Evolutionary conservation across 2,113 vertebrate species (phyloP), one percentile per base, ranked within the genome.

Genomic region (Macquaria australasica): DNA sequence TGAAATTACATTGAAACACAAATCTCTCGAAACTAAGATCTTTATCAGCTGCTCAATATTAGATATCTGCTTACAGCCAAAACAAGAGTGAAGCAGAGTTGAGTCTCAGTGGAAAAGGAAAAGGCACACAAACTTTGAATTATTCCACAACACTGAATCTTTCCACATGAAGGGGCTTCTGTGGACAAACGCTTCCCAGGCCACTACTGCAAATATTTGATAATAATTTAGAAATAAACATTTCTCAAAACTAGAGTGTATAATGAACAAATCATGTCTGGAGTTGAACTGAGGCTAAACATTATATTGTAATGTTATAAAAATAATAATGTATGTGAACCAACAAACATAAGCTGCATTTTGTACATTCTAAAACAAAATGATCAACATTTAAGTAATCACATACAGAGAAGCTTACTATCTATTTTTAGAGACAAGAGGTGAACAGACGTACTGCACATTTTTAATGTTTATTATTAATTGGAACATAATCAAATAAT

Each of bases 401-500:
- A 67, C 20, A 41, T 18, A 72, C 14, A 79, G 7, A 79, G 7
- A 64, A 16, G 55, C 21, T 55, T 1, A 48, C 10, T 34, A 21
- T 56, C 34, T 34, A 53, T 51, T 37, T 21, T 34, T 62, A 11
- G 21, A 79, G 41, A 77, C 41, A 63, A 41, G 5, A 69, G 20
- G 7, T 74, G 31, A 71, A 60, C 39, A 60, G 20, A 84, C n/a
- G 68, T 67, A 81, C 41, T 48, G 73, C 51, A 82, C 37, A 79
- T 93, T 90, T 95, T 87, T 58, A 77, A 78, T 86, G 91, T 96
- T 96, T 95, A 95, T 95, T 96, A 95, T 93, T 96, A 93, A 93
- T 85, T 90, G 90, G 72, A 95, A 95, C 91, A 87, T 85, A 95
- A 94, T 89, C 90, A 94, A 92, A 91, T 93, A 89, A 91, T 91